phyloP scores from a whole-genome alignment of 2,113 vertebrate genomes.

The Phyllostomus discolor region DNA sequence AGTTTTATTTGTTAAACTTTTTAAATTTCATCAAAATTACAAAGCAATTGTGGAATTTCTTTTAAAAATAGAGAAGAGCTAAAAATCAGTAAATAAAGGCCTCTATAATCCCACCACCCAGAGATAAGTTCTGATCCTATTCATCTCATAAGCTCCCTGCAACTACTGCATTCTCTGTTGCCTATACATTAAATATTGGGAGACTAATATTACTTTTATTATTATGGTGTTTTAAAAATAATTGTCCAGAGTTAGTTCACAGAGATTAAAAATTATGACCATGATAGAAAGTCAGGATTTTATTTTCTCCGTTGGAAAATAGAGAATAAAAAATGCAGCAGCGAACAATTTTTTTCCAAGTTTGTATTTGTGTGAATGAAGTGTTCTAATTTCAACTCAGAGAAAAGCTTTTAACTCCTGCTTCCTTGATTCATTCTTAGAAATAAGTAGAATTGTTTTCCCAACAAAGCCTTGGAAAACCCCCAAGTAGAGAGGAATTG shows the following conservation, averaged over 20 bases:
- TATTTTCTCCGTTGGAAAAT: constrained; percentile 18
- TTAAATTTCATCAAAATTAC: not conserved
- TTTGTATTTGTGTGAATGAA: not conserved
- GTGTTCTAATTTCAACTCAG: not conserved
- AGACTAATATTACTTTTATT: constrained; percentile 4
- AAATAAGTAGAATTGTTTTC: not conserved
- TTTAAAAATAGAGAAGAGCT: not conserved
- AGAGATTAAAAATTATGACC: constrained; percentile 1
- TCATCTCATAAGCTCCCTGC: not conserved
- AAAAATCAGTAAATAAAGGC: not conserved
- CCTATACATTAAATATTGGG: not conserved
- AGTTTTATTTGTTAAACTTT: not conserved
- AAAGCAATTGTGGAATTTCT: not conserved
- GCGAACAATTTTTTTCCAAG: not conserved
- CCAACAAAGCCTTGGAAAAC: not conserved
- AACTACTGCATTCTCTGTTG: not conserved
- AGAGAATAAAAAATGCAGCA: not conserved
- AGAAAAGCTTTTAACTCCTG: not conserved
- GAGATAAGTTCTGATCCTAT: not conserved
- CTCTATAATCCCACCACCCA: not conserved
- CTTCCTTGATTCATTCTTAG: not conserved
- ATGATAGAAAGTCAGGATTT: constrained; percentile 17
- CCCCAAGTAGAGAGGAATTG: not conserved
- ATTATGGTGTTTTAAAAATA: not conserved
- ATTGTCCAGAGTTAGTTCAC: not conserved